Base-by-base conservation (phyloP, 35 echinoderm and acorn worm species). In the Ophiothrix spiculata region DNA sequence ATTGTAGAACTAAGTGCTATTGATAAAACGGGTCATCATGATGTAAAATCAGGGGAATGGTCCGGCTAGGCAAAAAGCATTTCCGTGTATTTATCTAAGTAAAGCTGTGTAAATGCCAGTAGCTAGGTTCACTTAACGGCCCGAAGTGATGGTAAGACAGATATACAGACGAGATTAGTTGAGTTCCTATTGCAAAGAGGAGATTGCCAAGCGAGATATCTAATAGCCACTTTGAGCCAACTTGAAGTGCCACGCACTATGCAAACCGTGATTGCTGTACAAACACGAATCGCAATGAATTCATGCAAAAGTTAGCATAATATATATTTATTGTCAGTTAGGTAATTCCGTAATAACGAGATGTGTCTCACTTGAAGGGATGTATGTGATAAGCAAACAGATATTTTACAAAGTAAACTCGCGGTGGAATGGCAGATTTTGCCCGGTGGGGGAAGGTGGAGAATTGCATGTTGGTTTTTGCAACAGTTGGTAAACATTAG, bases 391-490 rank as follows among this genome's bases (percentile, higher is more conserved):
- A 69, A 25, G 60, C 60, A 69, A 69, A 69, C 60, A 69, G 8
- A 69, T 69, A 69, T 69, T 69, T 69, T 69, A 69, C 60, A 69
- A 69, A 15, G 60, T 69, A 69, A 69, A 69, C 60, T 69, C 23
- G 29, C 1, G 17, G 23, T 15, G 25, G 60, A 69, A 6, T 10
- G 60, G 60, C 25, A n/a, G 25, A 69, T 69, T 69, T 69, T 69
- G 25, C 60, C 60, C 23, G 29, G 16, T 12, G 60, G 60, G 45
- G 60, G 29, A 69, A n/a, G n/a, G 25, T 15, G 10, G 25, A 69
- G 8, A 15, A 69, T 69, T 69, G 16, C 4, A 2, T 69, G 60
- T 69, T 69, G 8, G 23, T 69, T 69, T 69, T 69, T 69, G 60
- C 60, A n/a, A 15, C 60, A 69, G 60, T 69, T n/a, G 23, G 4